Percentiles rank a stretch among this genome's conserved stretches.
These are phyloP conservation scores for Catamblyrhynchus diadema DNA, from an alignment of 2,797 vertebrate genomes.

Conservation along the genomic window DNA sequence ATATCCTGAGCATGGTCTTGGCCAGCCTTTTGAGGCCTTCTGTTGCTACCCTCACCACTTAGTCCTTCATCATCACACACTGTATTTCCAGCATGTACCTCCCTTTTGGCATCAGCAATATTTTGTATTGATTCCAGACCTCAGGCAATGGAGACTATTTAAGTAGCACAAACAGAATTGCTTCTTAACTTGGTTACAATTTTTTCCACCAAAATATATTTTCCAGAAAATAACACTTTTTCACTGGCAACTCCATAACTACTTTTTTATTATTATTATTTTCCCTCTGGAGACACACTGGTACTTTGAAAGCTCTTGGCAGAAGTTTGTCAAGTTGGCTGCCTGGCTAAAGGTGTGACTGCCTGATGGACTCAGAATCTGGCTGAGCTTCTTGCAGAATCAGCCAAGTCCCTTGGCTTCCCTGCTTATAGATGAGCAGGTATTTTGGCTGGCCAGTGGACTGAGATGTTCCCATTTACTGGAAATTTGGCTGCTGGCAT, in stretches of 20 bases:
- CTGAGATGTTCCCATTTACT: neutral
- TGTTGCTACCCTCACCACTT: neutral
- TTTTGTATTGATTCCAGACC: slow-evolving; percentile 12
- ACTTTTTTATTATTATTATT: neutral
- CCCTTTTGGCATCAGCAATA: neutral
- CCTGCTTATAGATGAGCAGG: neutral
- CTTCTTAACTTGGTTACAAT: neutral
- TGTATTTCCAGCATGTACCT: neutral
- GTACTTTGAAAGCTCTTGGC: neutral
- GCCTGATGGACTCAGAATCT: neutral
- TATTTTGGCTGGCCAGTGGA: neutral
- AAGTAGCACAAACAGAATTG: neutral
- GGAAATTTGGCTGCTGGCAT: neutral
- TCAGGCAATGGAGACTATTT: neutral
- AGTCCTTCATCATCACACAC: neutral
- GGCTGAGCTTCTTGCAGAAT: neutral
- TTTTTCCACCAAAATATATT: slow-evolving; percentile 17
- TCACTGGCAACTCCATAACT: neutral
- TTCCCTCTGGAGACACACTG: neutral
- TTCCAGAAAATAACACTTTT: neutral
- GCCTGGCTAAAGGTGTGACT: neutral
- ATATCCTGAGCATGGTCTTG: neutral
- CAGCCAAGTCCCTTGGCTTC: neutral
- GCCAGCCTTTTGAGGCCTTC: neutral
- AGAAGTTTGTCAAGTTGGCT: neutral